Base-by-base conservation (phyloP, 2,113 vertebrate genomes). In the Neotoma lepida region DNA sequence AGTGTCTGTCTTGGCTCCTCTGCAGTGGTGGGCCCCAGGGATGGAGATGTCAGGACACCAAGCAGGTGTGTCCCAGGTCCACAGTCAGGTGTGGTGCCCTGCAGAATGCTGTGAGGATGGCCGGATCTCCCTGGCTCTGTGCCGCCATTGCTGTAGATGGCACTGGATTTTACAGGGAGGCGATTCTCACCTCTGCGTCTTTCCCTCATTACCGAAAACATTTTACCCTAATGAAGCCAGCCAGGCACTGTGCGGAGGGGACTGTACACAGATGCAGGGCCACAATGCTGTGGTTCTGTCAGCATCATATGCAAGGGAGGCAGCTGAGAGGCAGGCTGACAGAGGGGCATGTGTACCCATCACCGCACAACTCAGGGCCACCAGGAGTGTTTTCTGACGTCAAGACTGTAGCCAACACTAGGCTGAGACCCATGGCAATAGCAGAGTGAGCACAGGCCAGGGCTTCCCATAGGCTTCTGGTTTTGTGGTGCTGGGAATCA, bases 1-100 rank as follows among this genome's bases (percentile, higher is more conserved):
- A 98, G 98, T 97, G 13, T 49, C 39, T 8, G 22, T 9, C 35
- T 56, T 4, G 35, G 28, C 58, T 24, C 1, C 18, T 0, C 0
- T 20, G 58, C 56, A 0, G 22, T 1, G 2, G 58, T 1, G n/a
- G 71, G 64, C 49, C 9, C 68, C 2, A 14, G 26, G 28, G 9
- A 4, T 0, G 70, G 44, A 30, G 24, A 41, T 10, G 85, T 13
- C 0, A 3, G 54, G n/a, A 35, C 1, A 0, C 4, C 1, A 6
- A 84, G 77, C 61, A 20, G 22, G 35, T 35, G 3, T 30, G 46
- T 18, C 63, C 35, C 49, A 33, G 94, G 7, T 49, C 9, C 17
- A 2, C 3, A 8, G 39, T 78, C 17, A 1, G 41, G 28, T 3
- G 44, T 18, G 28, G 82, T 1, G 12, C 39, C 49, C 26, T 1